Base-by-base conservation (phyloP, 92 coral and sea anemone species). In the Phenganax subtilis region DNA sequence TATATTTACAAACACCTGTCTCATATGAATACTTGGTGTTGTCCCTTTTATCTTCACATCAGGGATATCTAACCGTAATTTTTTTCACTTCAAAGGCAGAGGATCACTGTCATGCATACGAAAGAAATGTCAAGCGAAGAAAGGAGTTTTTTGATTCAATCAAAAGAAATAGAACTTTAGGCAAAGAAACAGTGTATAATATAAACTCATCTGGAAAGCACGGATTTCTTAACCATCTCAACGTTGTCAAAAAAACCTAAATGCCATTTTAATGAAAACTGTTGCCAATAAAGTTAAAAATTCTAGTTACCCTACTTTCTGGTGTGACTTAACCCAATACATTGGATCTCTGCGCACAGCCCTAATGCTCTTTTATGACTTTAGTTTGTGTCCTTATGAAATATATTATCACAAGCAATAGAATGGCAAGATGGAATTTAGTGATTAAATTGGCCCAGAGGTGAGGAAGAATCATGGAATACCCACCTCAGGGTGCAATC, bases 181-280 rank as follows among this genome's bases (percentile, higher is more conserved):
- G 80, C 57, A 78, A 81, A 15, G 84, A 51, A 12, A n/a, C 92
- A 10, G 78, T 89, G 63, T 71, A 88, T 55, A 89, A 88, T 86
- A 93, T 92, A 20, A 65, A 81, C 12, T 90, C 89, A 61, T 67
- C 92, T 54, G 55, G 68, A 15, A 64, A 64, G 55, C 84, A 75
- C 59, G 89, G 92, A 72, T 84, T 94, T 64, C 84, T 94, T 31
- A 89, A 90, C 55, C 98, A 94, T 69, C 84, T 94, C 37, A 85
- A 94, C 85, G 97, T 86, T 31, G 69, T 96, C 61, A 92, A 89
- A 85, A 77, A 37, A 37, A 37, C 47, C 47, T 37, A 37, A 37
- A 37, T 37, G 3, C 47, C 47, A 37, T 37, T 37, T 37, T 37
- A 37, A 37, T 37, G 47, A 37, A 37, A 37, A 37, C 47, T 37